Base-by-base conservation (phyloP, 2,888 invertebrate genomes). In the Unio pictorum region DNA sequence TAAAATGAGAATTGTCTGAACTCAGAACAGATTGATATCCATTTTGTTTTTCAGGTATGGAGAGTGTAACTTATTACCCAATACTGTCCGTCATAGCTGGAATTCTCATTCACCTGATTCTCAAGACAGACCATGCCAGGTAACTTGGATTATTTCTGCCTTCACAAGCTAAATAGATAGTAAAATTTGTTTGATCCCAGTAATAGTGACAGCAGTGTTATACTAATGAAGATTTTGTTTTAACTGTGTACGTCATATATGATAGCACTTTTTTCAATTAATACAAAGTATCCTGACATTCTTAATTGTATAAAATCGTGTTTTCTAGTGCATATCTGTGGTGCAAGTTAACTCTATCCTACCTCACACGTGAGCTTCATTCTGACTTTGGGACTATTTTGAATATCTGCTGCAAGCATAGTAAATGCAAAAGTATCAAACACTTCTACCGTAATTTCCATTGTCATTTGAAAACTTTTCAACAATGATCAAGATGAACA, bases 21-120 rank as follows among this genome's bases (percentile, higher is more conserved):
- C 26, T 66, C 5, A 15, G 23, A 20, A 55, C 8, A n/a, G 2
- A 28, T 11, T 62, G 18, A 4, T 64, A 20, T 55, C 20, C 23
- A 34, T 26, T 54, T 59, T 63, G 17, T 63, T 61, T 67, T 71
- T 23, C 76, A 88, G 93, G 93, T 74, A 86, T 94, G 68, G 93
- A 93, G 86, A 92, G 92, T 2, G 92, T 94, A 7, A 93, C 93
- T 69, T 93, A 94, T 87, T 94, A 93, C 87, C 93, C 94, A 1
- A 93, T 94, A 74, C 89, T 94, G 45, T 91, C 93, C 3, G 93
- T 94, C 17, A 93, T 93, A 0, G 89, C 93, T 71, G 94, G 94
- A 55, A 93, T 94, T 76, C 86, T 94, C 26, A 84, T 93, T 68
- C 92, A 93, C 20, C 88, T 94, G 23, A 87, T 94, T 15, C 73